These are phyloP conservation scores for Panthera leo DNA, from an alignment of 2,113 vertebrate genomes.

Conservation along the genomic window DNA sequence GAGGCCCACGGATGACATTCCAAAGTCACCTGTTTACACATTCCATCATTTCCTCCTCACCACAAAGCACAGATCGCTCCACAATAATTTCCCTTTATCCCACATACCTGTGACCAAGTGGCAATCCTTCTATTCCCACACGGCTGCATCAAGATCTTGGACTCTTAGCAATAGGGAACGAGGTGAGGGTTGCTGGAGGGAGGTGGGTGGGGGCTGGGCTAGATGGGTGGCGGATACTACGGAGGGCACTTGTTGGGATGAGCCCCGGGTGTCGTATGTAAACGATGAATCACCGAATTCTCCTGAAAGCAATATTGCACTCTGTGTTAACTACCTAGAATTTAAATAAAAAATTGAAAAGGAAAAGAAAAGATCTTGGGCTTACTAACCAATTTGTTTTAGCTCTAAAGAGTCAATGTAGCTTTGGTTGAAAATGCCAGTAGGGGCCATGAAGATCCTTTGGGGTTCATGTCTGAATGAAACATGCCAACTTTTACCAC, in stretches of 20 bases:
- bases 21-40: not conserved
- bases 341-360: too few species aligned
- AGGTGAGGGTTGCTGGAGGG: too few species aligned
- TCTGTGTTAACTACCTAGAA: too few species aligned
- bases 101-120: not conserved
- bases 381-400: not conserved
- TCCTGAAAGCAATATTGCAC: too few species aligned
- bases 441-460: not conserved
- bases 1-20: not conserved
- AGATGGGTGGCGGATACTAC: too few species aligned
- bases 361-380: not conserved
- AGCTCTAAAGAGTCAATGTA: not conserved
- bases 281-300: too few species aligned
- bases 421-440: not conserved
- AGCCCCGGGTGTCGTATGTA: too few species aligned
- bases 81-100: not conserved
- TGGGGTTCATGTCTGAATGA: not conserved
- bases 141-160: not conserved
- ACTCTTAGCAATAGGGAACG: too few species aligned
- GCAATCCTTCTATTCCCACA: not conserved
- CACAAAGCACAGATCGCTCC: not conserved
- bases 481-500: not conserved
- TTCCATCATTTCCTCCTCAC: not conserved
- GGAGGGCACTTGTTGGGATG: too few species aligned
- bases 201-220: too few species aligned